Evolutionary conservation across 2,888 invertebrate genomes (phyloP).

Genomic region (Zaprionus lineosus): DNA sequence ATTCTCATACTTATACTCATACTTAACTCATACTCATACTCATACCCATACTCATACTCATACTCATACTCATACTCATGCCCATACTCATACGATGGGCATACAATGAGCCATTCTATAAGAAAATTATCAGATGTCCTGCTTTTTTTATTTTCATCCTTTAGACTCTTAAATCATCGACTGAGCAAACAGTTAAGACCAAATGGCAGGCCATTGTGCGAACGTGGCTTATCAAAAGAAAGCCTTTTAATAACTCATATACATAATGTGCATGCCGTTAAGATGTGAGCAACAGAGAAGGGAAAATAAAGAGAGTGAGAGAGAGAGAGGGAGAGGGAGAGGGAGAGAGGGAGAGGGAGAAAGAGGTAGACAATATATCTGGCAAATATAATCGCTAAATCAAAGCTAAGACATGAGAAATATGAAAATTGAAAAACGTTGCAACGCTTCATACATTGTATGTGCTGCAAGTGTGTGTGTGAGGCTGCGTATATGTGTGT

Average conservation of each 20-base stretch:
- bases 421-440: conserved; percentile 76
- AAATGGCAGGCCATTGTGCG: conserved; percentile 56
- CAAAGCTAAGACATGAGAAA: conserved; percentile 66
- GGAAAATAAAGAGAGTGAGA: no score
- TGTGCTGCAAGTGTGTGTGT: no score
- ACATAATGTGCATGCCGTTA: conserved; percentile 30
- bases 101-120: conserved; percentile 12
- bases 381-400: conserved; percentile 63
- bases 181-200: conserved; percentile 59
- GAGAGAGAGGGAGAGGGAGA: no score
- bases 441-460: no score
- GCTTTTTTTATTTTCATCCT: no score
- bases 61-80: neutral
- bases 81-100: neutral
- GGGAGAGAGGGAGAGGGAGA: no score
- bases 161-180: conserved; percentile 54
- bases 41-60: no score
- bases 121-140: conserved; percentile 66
- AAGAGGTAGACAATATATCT: no score
- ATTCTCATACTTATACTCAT: no score
- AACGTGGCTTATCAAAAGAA: conserved; percentile 63
- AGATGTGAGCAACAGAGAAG: no score
- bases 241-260: conserved; percentile 71
- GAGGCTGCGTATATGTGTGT: no score
- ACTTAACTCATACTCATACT: no score